Evolutionary conservation across 2,113 vertebrate species (phyloP), one percentile per base, ranked within the genome.

Genomic region (Cryptomyrus ogoouensis): DNA sequence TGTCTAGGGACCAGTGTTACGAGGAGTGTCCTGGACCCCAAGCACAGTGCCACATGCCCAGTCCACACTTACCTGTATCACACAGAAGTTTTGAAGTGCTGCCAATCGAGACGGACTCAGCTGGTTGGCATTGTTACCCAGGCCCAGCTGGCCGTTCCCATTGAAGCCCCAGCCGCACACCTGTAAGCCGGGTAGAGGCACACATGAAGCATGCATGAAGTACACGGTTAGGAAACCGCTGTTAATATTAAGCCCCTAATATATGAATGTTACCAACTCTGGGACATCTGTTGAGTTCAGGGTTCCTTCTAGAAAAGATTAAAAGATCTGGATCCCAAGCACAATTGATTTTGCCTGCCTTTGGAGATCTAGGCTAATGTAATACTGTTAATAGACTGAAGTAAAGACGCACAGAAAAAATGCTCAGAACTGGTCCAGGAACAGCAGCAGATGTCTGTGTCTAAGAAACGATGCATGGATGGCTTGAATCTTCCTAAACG

Each of bases 131-230:
- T 97, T 99, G 91, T 98, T 98, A 2, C 98, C 98, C 42, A 99
- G 93, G 46, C 98, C 98, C 0, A 99, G 96, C 92, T 99, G 98
- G 5, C 98, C 98, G 1, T 98, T 99, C 83, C 98, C 98, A 42
- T 99, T 99, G 93, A 98, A 99, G 74, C 98, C 98, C 98, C 98
- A 99, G 90, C 97, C 96, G 62, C 98, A 99, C 0, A 99, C 98
- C 98, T 94, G 91, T 80, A 1, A 39, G 74, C 74, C 35, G 1
- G 35, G 15, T 42, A 80, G 10, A 39, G 15, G 31, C 70, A 39
- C 13, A 5, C 31, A 77, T 77, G 31, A 66, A 66, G 24, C 8
- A 27, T 0, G 62, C n/a, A 74, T 35, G 31, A 35, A 74, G 56
- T 9, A 9, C 24, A 62, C 3, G n/a, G 62, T 27, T 66, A 31